These are phyloP conservation scores for Ctenochaetus hawaiiensis DNA, from an alignment of 2,797 vertebrate species.

Conservation along the genomic window DNA sequence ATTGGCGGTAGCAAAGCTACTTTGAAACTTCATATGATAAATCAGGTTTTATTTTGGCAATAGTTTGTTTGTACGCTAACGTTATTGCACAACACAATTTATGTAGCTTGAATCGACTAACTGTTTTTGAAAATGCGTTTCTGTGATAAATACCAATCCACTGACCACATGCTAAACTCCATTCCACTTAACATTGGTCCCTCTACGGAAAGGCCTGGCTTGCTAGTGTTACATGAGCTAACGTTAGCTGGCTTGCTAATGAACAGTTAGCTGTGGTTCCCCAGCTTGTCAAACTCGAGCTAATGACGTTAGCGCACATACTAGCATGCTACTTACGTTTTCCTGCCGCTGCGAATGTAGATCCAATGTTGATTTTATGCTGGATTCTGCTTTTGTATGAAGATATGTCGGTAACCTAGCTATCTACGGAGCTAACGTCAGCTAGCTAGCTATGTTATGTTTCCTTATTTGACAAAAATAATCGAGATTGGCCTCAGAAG, in stretches of 20 bases:
- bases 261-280: slow-evolving; percentile 61
- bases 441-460: slow-evolving; percentile 76
- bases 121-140: slow-evolving; percentile 47
- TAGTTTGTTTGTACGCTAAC: slow-evolving; percentile 19
- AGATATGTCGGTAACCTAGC: slow-evolving; percentile 64
- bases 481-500: slow-evolving; percentile 85
- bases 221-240: slow-evolving; percentile 65
- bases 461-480: slow-evolving; percentile 83
- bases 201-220: slow-evolving; percentile 69
- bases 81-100: slow-evolving; percentile 33
- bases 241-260: slow-evolving; percentile 60
- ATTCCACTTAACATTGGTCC: slow-evolving; percentile 55
- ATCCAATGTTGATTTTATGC: slow-evolving; percentile 72
- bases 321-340: slow-evolving; percentile 82
- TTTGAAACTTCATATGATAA: slow-evolving; percentile 43
- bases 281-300: slow-evolving; percentile 71
- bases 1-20: slow-evolving; percentile 23
- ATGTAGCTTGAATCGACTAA: slow-evolving; percentile 4
- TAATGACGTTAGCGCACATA: slow-evolving; percentile 74
- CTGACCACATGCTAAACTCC: slow-evolving; percentile 73
- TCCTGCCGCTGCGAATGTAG: slow-evolving; percentile 72
- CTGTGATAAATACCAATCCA: slow-evolving; percentile 64
- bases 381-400: slow-evolving; percentile 58
- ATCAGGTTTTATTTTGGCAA: slow-evolving; percentile 32
- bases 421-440: slow-evolving; percentile 70